phyloP scores from a whole-genome alignment of 2,113 vertebrate species.

The Oncorhynchus gorbuscha region DNA sequence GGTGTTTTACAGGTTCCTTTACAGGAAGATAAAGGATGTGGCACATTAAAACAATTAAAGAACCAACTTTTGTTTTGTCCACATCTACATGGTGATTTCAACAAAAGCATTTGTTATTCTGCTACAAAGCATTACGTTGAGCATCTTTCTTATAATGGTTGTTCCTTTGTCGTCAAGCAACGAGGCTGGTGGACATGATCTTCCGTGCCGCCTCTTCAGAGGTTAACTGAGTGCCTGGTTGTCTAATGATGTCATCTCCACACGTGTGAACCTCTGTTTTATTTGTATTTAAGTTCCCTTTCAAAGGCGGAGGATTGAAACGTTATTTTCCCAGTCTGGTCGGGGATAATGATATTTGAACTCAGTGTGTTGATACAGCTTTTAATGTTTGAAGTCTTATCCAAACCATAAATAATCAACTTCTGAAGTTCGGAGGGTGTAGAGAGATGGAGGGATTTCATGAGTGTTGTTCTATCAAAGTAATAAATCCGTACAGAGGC shows the following conservation, averaged over 20 bases:
- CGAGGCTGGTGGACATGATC: not conserved
- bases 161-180: not conserved
- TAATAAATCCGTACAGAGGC: slow-evolving; percentile 18
- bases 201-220: not conserved
- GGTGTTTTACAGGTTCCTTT: not conserved
- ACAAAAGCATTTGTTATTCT: too few species aligned
- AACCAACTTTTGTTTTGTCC: not conserved
- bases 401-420: slow-evolving; percentile 40
- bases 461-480: slow-evolving; percentile 26
- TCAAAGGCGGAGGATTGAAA: slow-evolving; percentile 19
- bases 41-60: not conserved
- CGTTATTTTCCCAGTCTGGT: slow-evolving; percentile 37
- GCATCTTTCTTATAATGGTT: slow-evolving; percentile 21
- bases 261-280: slow-evolving; percentile 19
- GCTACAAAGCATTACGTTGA: slow-evolving; percentile 1
- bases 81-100: not conserved
- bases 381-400: slow-evolving; percentile 39
- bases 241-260: slow-evolving; percentile 22
- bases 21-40: not conserved
- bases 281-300: slow-evolving; percentile 20
- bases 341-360: slow-evolving; percentile 38
- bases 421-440: slow-evolving; percentile 35
- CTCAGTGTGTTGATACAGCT: slow-evolving; percentile 45
- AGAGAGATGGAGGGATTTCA: not conserved
- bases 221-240: not conserved